A percentile compares a stretch with the other conserved stretches of the same genome.
Conservation (phyloP, 2,113 vertebrate genomes). For the Gracilinanus agilis region DNA sequence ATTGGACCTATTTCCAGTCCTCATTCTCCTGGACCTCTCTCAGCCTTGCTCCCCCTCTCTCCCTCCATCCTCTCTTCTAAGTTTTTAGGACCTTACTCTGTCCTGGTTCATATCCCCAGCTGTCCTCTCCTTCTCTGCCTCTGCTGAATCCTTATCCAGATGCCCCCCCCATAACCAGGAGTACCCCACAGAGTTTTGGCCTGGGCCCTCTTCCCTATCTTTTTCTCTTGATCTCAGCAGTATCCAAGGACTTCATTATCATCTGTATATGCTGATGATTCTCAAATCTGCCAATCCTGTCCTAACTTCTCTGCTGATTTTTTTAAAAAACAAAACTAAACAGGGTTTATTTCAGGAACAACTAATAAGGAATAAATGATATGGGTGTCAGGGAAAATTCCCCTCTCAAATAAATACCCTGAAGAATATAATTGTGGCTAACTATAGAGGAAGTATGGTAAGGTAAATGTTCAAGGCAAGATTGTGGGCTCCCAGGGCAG, state of each 20-base stretch:
- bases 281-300: neutral
- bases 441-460: too few species aligned
- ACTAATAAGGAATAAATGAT: too few species aligned
- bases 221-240: neutral
- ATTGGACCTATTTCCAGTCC: neutral
- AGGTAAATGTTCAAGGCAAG: too few species aligned
- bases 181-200: neutral
- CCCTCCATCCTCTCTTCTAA: too few species aligned
- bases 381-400: too few species aligned
- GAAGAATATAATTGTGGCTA: too few species aligned
- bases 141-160: neutral
- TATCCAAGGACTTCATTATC: neutral
- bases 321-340: too few species aligned
- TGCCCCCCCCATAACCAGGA: neutral
- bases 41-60: neutral
- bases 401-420: too few species aligned
- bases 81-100: neutral
- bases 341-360: too few species aligned
- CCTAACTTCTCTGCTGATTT: neutral
- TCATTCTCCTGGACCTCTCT: neutral
- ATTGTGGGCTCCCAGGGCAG: too few species aligned
- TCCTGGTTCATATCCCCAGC: too few species aligned
- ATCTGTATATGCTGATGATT: neutral
- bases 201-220: neutral
- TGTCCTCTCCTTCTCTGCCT: neutral